A percentile compares a stretch with the other conserved stretches of the same genome.
Conservation (phyloP, 2,888 invertebrate species). For the Poecilus cupreus region DNA sequence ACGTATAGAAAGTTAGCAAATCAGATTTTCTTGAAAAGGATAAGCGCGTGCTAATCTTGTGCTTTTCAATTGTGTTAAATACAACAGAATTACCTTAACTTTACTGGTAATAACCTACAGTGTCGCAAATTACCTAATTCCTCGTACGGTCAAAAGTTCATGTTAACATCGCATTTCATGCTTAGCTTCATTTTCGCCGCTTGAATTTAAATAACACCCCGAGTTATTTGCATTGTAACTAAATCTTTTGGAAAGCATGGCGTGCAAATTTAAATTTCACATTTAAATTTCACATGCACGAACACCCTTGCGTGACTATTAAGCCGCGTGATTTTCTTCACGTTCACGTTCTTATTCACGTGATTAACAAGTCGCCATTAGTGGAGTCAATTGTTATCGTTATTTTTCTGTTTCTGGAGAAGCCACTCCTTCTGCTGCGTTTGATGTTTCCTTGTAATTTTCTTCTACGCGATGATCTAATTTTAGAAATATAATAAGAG, state of each 20-base stretch:
- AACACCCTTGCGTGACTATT: neutral
- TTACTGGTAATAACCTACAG: neutral
- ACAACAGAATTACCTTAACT: neutral
- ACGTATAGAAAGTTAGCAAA: no score
- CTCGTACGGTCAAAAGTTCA: neutral
- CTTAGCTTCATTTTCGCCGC: neutral
- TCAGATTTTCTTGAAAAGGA: no score
- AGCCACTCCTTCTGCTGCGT: neutral
- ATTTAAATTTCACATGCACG: neutral
- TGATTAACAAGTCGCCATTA: neutral
- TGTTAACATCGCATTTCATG: constrained; percentile 2
- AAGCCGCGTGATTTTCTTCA: constrained; percentile 1
- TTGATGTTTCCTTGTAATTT: constrained; percentile 13
- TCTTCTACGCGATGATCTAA: neutral
- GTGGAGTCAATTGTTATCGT: neutral
- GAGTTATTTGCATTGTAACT: neutral
- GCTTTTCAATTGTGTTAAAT: no score
- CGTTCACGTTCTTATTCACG: constrained; percentile 5
- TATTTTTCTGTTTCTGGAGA: neutral
- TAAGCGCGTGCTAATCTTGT: no score
- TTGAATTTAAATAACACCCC: neutral
- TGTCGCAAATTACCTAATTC: neutral
- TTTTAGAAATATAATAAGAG: neutral
- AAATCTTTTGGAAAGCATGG: neutral
- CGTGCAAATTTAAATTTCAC: neutral